Percentiles rank a stretch among this genome's conserved stretches.
Evolutionary conservation across 2,888 invertebrate genomes (phyloP).

Genomic region (Hesperia comma): DNA sequence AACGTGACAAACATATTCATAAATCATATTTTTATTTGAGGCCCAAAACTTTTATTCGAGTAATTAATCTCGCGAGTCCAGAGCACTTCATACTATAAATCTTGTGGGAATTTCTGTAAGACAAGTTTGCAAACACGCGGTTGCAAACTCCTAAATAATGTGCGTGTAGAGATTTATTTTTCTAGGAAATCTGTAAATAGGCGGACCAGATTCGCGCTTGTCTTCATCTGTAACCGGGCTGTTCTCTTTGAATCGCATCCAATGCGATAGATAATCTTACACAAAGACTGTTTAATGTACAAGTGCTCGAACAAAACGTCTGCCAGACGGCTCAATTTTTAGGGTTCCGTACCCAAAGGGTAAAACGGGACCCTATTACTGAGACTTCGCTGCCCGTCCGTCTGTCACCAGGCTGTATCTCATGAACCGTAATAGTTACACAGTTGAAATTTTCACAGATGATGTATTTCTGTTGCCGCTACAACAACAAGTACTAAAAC

Average conservation of each 20-base stretch:
- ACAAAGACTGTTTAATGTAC: constrained; percentile 48
- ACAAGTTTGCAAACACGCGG: constrained; percentile 51
- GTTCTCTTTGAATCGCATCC: constrained; percentile 56
- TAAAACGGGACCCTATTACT: too few relatives aligned
- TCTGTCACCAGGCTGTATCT: too few relatives aligned
- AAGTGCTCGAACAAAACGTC: constrained; percentile 38
- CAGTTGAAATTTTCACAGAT: too few relatives aligned
- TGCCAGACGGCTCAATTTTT: constrained; percentile 39
- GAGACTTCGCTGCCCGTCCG: too few relatives aligned
- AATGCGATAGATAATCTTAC: constrained; percentile 53
- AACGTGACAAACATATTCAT: neutral
- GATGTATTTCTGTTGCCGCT: too few relatives aligned
- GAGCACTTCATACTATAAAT: constrained; percentile 41
- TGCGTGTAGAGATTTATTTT: constrained; percentile 43
- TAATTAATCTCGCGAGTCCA: neutral
- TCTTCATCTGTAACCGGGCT: constrained; percentile 52
- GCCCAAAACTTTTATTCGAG: neutral
- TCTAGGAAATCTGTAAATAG: constrained; percentile 64
- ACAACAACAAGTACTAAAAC: too few relatives aligned
- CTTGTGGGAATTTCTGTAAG: constrained; percentile 40
- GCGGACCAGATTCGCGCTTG: constrained; percentile 56
- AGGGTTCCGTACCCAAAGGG: too few relatives aligned
- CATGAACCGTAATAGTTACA: too few relatives aligned
- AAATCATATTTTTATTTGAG: neutral
- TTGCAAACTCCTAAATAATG: constrained; percentile 32